Base-by-base conservation (phyloP, 2,888 invertebrate genomes). In the Ischnura elegans region DNA sequence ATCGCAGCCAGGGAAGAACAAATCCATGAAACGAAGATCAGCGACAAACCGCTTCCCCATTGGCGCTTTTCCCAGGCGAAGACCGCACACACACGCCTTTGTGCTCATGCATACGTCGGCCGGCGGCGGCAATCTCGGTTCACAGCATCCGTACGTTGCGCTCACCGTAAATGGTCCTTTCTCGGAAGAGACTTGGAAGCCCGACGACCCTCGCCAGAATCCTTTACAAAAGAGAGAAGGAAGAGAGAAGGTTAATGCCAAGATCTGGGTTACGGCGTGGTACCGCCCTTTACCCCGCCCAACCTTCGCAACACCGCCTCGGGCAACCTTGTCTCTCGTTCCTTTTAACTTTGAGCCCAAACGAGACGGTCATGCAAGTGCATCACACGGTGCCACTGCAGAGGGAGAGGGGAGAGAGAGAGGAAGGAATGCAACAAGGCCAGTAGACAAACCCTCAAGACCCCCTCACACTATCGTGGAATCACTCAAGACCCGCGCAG, bases 261-360 rank as follows among this genome's bases (percentile, higher is more conserved):
- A 76, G 76, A 76, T 76, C 76, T 76, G 76, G 76, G 76, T 76
- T 76, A 76, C 76, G 76, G 29, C 76, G 29, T 61, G 8, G 25
- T 76, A 36, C 76, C n/a, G n/a, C n/a, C n/a, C n/a, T n/a, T n/a
- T n/a, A n/a, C n/a, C n/a, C 36, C 3, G 1, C 29, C 0, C 36
- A 29, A 13, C 76, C 76, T 36, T 76, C 76, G 76, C 76, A n/a
- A n/a, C n/a, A n/a, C n/a, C n/a, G 76, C 76, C 76, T 76, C 29
- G 8, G 36, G 61, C 61, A 36, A 10, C 76, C 76, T 10, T 1
- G 2, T 25, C 76, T 76, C 76, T 76, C 36, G 13, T 36, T 36
- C 36, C 76, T 36, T 76, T 36, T 25, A 76, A 76, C 76, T 76
- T 29, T 36, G 76, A 36, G 29, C 76, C 76, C 36, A 36, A 76